These are phyloP conservation scores for Psophia crepitans DNA, from an alignment of 2,113 vertebrate genomes.

Conservation along the genomic window DNA sequence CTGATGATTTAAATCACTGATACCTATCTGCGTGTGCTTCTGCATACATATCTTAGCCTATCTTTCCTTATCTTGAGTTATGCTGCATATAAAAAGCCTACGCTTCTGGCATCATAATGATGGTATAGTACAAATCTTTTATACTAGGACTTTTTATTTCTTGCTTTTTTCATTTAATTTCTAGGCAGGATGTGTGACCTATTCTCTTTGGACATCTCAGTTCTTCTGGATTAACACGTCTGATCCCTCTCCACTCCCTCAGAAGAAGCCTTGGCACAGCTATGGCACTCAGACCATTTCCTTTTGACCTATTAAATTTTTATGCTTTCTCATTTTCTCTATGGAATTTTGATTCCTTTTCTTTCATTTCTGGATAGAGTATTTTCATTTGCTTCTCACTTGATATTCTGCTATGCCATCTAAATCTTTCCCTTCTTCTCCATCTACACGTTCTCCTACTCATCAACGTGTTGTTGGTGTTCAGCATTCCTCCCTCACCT, in stretches of 20 bases:
- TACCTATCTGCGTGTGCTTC: not conserved
- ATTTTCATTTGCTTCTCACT: not conserved
- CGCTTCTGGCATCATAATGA: not conserved
- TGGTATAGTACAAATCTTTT: not conserved
- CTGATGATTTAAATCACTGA: not conserved
- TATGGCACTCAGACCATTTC: not conserved
- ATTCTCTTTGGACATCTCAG: not conserved
- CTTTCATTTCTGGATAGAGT: not conserved
- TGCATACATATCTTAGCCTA: not conserved
- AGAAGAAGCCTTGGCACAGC: not conserved
- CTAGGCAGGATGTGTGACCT: not conserved
- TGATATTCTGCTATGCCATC: not conserved
- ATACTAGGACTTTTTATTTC: not conserved
- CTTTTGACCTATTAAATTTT: not conserved
- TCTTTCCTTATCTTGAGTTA: not conserved
- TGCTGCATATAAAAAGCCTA: not conserved
- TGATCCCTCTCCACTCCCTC: not conserved
- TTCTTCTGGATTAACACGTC: not conserved
- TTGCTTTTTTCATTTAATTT: not conserved
- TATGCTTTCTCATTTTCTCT: not conserved
- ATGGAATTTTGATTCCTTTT: not conserved
- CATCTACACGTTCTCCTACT: constrained; percentile 41
- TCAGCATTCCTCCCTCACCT: constrained; percentile 25
- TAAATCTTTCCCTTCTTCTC: not conserved
- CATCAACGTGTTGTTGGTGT: not conserved